A percentile compares a stretch with the other conserved stretches of the same genome.
These are phyloP conservation scores for Poecilia picta DNA, from an alignment of 2,797 vertebrate species.

Conservation along the genomic window DNA sequence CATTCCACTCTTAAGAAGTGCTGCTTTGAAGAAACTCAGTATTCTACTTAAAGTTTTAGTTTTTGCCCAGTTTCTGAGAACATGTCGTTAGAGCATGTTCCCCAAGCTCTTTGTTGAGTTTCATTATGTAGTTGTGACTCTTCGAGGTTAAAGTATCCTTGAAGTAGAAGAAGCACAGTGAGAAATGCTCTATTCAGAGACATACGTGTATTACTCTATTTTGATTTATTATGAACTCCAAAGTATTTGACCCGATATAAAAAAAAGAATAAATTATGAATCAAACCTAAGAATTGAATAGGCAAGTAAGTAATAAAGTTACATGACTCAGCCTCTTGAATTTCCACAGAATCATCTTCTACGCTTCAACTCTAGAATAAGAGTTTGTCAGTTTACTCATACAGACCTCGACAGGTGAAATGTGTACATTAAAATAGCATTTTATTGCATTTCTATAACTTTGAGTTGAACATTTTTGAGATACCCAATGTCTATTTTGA, in stretches of 20 bases:
- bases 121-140: constrained; percentile 2
- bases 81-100: constrained; percentile 4
- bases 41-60: neutral
- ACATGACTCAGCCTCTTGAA: neutral
- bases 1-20: neutral
- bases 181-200: constrained; percentile 5
- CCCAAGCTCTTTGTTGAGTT: neutral
- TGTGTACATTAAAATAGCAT: neutral
- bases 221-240: neutral
- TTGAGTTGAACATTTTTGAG: neutral
- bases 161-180: constrained; percentile 15
- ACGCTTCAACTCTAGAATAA: neutral
- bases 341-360: neutral
- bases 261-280: neutral
- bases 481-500: neutral
- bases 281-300: neutral
- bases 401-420: neutral
- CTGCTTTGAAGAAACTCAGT: constrained; percentile 8
- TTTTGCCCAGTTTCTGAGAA: neutral
- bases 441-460: neutral
- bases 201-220: constrained; percentile 5
- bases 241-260: neutral
- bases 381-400: neutral
- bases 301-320: neutral
- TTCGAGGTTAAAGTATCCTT: constrained; percentile 8